These are phyloP conservation scores for Anastatus disparis DNA, from an alignment of 1,140 invertebrate species.

Conservation along the genomic window DNA sequence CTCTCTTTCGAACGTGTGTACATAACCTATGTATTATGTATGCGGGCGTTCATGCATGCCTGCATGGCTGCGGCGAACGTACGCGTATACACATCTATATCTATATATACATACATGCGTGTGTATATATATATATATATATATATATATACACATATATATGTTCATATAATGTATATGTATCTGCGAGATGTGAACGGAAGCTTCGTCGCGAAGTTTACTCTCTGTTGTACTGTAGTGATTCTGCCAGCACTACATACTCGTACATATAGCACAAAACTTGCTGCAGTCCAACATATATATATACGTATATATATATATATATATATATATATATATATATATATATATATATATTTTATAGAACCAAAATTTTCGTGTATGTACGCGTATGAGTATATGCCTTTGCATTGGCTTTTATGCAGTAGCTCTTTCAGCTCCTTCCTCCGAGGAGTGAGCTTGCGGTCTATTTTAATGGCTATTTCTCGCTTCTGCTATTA, in stretches of 20 bases:
- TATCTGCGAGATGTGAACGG: too few relatives aligned
- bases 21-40: constrained; percentile 46
- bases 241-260: not conserved
- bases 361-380: too few relatives aligned
- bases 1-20: not conserved
- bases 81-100: constrained; percentile 24
- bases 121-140: not conserved
- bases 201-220: too few relatives aligned
- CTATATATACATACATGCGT: not conserved
- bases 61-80: constrained; percentile 34
- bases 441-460: too few relatives aligned
- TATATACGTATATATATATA: not conserved
- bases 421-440: too few relatives aligned
- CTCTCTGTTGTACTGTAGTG: not conserved
- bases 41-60: constrained; percentile 36
- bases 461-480: too few relatives aligned
- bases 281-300: not conserved
- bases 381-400: too few relatives aligned
- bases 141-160: too few relatives aligned
- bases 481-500: too few relatives aligned
- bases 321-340: not conserved
- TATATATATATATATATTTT: too few relatives aligned
- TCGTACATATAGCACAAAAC: not conserved
- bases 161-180: too few relatives aligned
- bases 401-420: too few relatives aligned